Evolutionary conservation across 2,888 invertebrate genomes (phyloP).

Genomic region (Brenthis hecate): DNA sequence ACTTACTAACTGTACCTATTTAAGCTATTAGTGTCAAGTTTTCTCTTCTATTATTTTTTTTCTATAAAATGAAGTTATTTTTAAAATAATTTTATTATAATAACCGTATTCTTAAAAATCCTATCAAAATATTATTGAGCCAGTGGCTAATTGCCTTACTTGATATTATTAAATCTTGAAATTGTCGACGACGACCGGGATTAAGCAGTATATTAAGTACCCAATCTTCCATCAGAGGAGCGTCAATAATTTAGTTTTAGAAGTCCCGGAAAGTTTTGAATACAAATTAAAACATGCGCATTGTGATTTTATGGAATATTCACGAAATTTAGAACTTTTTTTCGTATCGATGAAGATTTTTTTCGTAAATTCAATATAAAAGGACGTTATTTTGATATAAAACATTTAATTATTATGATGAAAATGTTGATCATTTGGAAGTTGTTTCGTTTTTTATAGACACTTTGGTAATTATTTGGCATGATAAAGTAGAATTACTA

Average conservation of each 20-base stretch:
- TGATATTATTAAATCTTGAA: constrained; percentile 31
- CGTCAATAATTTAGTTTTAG: constrained; percentile 35
- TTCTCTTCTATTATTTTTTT: too few species aligned
- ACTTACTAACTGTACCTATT: too few species aligned
- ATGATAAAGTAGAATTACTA: background rate
- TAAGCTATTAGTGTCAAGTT: too few species aligned
- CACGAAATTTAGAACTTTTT: background rate
- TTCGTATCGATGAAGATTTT: background rate
- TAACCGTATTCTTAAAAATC: background rate
- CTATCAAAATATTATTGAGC: constrained; percentile 1
- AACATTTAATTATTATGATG: too few species aligned
- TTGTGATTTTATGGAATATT: constrained; percentile 9
- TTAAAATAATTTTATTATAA: background rate
- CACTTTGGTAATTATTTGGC: too few species aligned
- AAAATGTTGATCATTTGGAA: too few species aligned
- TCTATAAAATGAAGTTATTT: background rate
- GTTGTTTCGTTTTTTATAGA: too few species aligned
- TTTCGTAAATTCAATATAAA: background rate
- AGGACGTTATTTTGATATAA: too few species aligned
- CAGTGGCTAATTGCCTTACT: constrained; percentile 30
- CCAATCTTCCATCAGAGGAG: constrained; percentile 36
- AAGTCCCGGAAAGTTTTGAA: constrained; percentile 21
- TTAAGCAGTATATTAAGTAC: constrained; percentile 30
- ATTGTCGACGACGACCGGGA: constrained; percentile 21
- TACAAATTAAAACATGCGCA: constrained; percentile 19